phyloP scores from a whole-genome alignment of 2,888 invertebrate species.

The Branchellion lobata region DNA sequence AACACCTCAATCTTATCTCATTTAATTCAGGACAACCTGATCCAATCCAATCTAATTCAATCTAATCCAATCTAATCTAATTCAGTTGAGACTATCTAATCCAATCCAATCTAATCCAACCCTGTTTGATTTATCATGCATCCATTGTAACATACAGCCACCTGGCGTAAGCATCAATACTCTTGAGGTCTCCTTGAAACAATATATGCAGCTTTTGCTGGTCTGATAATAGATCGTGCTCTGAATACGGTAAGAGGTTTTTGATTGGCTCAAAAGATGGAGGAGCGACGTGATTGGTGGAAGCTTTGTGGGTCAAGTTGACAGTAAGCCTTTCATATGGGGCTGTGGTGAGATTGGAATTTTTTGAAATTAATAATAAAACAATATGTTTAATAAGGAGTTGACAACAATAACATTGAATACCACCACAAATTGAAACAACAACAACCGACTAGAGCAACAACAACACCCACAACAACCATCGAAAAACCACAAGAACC shows the following conservation, averaged over 20 bases:
- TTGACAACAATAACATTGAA: too few species aligned
- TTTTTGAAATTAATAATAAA: background rate
- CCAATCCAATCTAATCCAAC: too few species aligned
- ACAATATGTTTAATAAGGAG: background rate
- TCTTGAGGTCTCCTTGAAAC: conserved; percentile 18
- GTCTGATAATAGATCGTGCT: background rate
- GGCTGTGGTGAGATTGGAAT: background rate
- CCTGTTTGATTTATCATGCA: too few species aligned
- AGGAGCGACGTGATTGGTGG: background rate
- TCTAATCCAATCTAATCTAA: too few species aligned
- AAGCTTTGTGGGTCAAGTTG: background rate
- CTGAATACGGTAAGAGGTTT: background rate
- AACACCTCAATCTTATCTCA: too few species aligned
- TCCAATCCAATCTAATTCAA: too few species aligned
- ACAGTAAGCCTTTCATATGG: conserved; percentile 1
- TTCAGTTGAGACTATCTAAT: too few species aligned
- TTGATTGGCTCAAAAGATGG: background rate
- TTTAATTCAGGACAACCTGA: too few species aligned
- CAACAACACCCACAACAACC: too few species aligned
- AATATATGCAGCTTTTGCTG: background rate
- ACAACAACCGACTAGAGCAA: background rate
- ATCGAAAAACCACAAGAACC: too few species aligned
- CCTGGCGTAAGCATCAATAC: conserved; percentile 8
- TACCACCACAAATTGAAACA: background rate
- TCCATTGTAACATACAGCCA: background rate